Evolutionary conservation across 1,140 invertebrate species (phyloP).

Genomic region (Rhyzopertha dominica): DNA sequence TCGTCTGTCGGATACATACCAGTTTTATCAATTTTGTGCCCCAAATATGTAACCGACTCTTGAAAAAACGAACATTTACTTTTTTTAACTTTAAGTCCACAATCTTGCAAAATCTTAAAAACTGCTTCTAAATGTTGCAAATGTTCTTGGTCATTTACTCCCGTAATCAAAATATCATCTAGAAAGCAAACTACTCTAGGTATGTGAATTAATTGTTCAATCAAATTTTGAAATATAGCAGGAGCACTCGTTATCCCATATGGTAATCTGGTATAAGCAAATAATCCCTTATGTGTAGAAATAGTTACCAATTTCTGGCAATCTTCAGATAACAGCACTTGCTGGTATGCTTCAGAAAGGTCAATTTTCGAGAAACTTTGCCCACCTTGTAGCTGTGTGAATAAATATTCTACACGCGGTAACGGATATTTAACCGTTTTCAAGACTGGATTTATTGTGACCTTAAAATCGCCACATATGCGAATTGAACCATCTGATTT

Average conservation of each 20-base stretch:
- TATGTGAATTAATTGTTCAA: slow-evolving; percentile 39
- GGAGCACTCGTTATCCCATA: slow-evolving; percentile 41
- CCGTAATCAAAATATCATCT: slow-evolving; percentile 35
- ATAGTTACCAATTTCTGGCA: slow-evolving; percentile 43
- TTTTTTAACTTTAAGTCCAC: slow-evolving; percentile 24
- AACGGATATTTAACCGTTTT: slow-evolving; percentile 19
- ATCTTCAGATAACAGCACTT: slow-evolving; percentile 41
- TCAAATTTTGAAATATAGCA: slow-evolving; percentile 39
- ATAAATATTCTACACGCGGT: slow-evolving; percentile 23
- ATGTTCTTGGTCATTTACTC: slow-evolving; percentile 25
- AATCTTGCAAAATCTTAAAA: slow-evolving; percentile 21
- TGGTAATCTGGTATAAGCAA: slow-evolving; percentile 36
- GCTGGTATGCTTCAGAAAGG: slow-evolving; percentile 33
- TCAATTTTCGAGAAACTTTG: slow-evolving; percentile 21
- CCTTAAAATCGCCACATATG: slow-evolving; percentile 43
- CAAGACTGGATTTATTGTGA: slow-evolving; percentile 26
- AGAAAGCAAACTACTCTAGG: slow-evolving; percentile 22
- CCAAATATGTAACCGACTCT: slow-evolving; percentile 23
- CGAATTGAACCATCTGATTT: slow-evolving; percentile 38
- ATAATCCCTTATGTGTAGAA: slow-evolving; percentile 39
- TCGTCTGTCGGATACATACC: slow-evolving; percentile 26
- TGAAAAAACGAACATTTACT: slow-evolving; percentile 25
- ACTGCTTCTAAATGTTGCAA: slow-evolving; percentile 20
- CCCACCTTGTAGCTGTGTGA: slow-evolving; percentile 22
- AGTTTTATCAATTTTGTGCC: slow-evolving; percentile 24